Evolutionary conservation across 2,888 invertebrate genomes (phyloP), one percentile per base, ranked within the genome.

Genomic region (Mimachlamys varia): DNA sequence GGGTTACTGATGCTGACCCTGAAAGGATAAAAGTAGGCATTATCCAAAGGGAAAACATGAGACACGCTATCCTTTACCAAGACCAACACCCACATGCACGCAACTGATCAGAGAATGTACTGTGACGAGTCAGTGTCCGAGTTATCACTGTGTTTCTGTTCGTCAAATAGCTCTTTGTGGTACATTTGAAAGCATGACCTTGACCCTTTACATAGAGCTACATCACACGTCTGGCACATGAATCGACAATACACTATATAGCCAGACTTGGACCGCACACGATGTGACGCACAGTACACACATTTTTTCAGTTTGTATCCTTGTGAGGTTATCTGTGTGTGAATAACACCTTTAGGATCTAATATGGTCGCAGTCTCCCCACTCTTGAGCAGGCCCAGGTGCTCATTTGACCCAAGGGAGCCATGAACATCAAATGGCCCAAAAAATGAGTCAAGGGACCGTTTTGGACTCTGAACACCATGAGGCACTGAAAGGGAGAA

Each of bases 151-250:
- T 33, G 27, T 3, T 76, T 76, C 15, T 76, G 76, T 76, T 76
- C 76, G 33, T 33, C 2, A 33, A 76, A 76, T 76, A 76, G 27
- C 33, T 76, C 76, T 76, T 76, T 76, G 33, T 76, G 76, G 15
- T 76, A 76, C 76, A 76, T 76, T 27, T 76, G 76, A 33, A 76
- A 76, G 76, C 76, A 76, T 7, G 76, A 27, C 76, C 76, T 76
- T 10, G 76, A 88, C 38, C 92, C 89, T 38, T 89, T 89, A 58
- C 92, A 92, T n/a, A 92, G 55, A 19, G 92, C 62, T n/a, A 92
- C 89, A 33, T 89, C 62, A 49, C 92, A 92, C 33, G 33, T 55
- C 22, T 90, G 89, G 38, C 92, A 92, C 88, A 87, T 89, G 53
- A 90, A 92, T 5, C 90, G 55, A 17, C 90, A 88, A 44, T 90